Conservation (phyloP, 2,888 invertebrate species). For the Tholera decimalis region DNA sequence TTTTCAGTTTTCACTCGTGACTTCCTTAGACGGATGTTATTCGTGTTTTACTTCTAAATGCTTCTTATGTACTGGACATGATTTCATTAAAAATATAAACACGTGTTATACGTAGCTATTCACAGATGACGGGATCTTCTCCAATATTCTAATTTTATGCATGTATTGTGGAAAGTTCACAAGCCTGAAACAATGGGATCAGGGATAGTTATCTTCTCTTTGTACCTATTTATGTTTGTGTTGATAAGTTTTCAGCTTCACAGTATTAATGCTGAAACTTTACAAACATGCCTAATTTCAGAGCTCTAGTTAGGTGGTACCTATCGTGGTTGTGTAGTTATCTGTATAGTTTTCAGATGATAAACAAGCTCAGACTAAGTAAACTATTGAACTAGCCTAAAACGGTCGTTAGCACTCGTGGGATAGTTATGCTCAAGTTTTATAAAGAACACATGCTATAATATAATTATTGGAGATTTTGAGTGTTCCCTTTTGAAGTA, state of each 20-base stretch:
- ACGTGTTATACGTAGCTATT: no score
- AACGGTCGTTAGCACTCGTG: background rate
- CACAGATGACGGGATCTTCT: no score
- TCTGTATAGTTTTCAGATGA: slow-evolving; percentile 6
- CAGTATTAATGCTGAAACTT: slow-evolving; percentile 18
- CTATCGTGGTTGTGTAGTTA: slow-evolving; percentile 16
- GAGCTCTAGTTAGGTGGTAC: slow-evolving; percentile 2
- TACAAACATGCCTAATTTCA: slow-evolving; percentile 22
- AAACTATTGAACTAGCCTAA: background rate
- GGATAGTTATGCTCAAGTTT: background rate
- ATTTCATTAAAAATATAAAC: background rate
- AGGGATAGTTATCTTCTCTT: slow-evolving; percentile 6
- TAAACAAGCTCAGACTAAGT: background rate
- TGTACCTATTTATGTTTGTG: slow-evolving; percentile 18
- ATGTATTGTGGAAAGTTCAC: background rate
- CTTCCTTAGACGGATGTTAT: slow-evolving; percentile 8
- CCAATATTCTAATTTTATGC: background rate
- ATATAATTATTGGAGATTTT: background rate
- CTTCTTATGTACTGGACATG: background rate
- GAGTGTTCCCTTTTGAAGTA: background rate
- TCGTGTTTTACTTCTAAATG: slow-evolving; percentile 2
- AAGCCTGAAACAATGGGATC: slow-evolving; percentile 3
- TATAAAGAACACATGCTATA: background rate
- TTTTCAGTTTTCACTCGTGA: slow-evolving; percentile 28
- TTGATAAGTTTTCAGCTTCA: slow-evolving; percentile 30